These are phyloP conservation scores for Cinclus mexicanus DNA, from an alignment of 2,113 vertebrate species.

Conservation along the genomic window DNA sequence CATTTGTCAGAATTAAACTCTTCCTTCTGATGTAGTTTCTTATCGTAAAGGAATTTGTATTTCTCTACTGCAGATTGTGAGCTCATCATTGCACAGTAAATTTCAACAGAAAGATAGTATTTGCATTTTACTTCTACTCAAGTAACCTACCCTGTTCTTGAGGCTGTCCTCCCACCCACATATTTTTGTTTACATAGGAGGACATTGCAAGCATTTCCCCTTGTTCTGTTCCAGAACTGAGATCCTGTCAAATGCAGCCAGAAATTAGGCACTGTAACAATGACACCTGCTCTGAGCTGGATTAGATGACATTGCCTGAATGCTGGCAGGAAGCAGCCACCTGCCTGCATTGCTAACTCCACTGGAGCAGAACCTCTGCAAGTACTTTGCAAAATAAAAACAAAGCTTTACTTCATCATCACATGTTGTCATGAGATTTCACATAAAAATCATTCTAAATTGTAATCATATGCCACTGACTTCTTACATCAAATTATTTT, in stretches of 20 bases:
- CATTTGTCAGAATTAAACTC: background rate
- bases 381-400: background rate
- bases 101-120: background rate
- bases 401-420: background rate
- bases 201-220: background rate
- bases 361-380: background rate
- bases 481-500: background rate
- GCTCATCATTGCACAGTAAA: background rate
- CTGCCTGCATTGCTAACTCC: background rate
- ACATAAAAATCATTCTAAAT: background rate
- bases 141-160: background rate
- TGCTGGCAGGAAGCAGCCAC: background rate
- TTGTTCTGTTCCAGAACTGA: background rate
- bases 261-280: slow-evolving; percentile 10
- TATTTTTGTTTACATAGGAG: background rate
- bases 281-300: slow-evolving; percentile 11
- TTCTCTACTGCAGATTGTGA: background rate
- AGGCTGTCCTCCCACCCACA: background rate
- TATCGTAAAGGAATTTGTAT: background rate
- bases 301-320: background rate
- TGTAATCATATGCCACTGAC: background rate
- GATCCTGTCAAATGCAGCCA: background rate
- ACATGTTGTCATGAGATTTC: background rate
- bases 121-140: background rate
- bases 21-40: background rate